These are phyloP conservation scores for Chauna torquata DNA, from an alignment of 2,113 vertebrate genomes.

Conservation along the genomic window DNA sequence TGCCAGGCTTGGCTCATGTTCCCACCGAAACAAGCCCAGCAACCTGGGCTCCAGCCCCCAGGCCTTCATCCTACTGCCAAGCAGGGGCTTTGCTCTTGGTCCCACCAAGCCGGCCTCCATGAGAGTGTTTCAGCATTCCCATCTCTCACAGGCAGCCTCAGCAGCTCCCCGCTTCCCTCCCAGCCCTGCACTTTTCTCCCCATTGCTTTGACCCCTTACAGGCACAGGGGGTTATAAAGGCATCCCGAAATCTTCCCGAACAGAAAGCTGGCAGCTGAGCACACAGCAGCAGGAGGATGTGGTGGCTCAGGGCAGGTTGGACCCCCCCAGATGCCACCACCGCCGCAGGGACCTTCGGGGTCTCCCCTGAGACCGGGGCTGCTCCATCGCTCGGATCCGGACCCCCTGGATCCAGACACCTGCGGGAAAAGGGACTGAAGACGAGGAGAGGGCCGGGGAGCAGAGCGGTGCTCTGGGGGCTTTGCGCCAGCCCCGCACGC, in stretches of 20 bases:
- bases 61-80: background rate
- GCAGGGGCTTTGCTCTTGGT: background rate
- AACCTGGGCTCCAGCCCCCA: accelerated
- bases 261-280: background rate
- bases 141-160: background rate
- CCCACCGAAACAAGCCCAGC: background rate
- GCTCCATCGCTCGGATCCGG: background rate
- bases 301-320: background rate
- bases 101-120: accelerated
- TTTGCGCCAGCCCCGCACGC: no score
- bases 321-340: background rate
- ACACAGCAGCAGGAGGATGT: background rate
- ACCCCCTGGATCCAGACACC: background rate
- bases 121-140: background rate
- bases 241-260: background rate
- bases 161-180: background rate
- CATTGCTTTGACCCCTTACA: no score
- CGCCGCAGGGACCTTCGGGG: background rate
- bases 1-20: background rate
- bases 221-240: background rate
- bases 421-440: accelerated
- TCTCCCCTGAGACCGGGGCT: background rate
- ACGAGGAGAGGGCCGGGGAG: background rate
- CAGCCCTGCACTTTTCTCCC: no score
- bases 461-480: accelerated